Evolutionary conservation across 2,797 vertebrate species (phyloP).

Genomic region (Dermochelys coriacea): DNA sequence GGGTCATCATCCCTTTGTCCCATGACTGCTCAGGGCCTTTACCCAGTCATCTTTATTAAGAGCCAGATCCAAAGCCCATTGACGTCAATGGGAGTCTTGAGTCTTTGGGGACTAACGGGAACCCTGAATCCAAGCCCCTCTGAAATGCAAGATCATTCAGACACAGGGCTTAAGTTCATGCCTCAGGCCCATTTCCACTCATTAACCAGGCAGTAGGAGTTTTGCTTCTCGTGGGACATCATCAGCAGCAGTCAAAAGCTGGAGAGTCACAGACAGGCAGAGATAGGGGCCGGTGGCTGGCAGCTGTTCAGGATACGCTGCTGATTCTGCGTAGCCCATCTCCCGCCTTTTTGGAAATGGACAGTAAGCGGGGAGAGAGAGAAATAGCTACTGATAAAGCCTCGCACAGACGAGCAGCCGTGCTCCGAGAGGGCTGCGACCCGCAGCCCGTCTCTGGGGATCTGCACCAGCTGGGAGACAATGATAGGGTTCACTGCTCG

Average conservation of each 20-base stretch:
- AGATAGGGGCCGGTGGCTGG: conserved; percentile 49
- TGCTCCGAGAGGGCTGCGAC: not conserved
- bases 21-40: not conserved
- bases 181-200: not conserved
- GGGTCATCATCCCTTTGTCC: not conserved
- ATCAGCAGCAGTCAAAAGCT: not conserved
- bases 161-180: fast-evolving
- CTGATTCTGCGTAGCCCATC: conserved; percentile 45
- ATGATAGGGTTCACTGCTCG: conserved; percentile 41
- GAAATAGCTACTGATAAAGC: conserved; percentile 58
- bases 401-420: not conserved
- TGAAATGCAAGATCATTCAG: fast-evolving
- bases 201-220: not conserved
- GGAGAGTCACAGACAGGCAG: conserved; percentile 1
- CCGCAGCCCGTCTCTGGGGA: conserved; percentile 11
- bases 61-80: not conserved
- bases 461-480: conserved; percentile 57
- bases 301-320: conserved; percentile 63
- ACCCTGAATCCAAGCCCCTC: not conserved
- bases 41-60: not conserved
- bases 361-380: conserved; percentile 12
- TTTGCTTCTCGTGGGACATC: not conserved
- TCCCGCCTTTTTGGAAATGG: conserved; percentile 42
- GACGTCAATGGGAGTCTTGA: not conserved
- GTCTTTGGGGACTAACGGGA: not conserved